Conservation (phyloP, 1,140 invertebrate species). For the Aphelenchoides fujianensis region DNA sequence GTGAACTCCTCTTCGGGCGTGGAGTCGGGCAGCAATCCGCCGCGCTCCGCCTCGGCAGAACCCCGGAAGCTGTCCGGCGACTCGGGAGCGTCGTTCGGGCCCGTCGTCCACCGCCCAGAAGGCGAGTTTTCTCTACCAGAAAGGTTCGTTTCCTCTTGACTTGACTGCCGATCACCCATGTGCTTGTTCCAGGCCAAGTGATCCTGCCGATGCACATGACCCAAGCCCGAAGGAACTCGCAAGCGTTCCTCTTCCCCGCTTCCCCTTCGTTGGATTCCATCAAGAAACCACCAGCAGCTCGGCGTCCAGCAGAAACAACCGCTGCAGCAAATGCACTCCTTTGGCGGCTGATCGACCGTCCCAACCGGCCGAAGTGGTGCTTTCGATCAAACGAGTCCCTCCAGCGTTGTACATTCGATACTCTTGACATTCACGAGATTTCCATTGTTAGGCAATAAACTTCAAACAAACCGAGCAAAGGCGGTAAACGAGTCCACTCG, state of each 20-base stretch:
- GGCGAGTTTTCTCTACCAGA: constrained; percentile 13
- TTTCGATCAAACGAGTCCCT: no score
- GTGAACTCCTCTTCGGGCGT: not conserved
- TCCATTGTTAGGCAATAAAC: no score
- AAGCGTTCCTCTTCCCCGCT: constrained; percentile 12
- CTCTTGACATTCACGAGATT: no score
- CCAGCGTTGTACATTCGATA: no score
- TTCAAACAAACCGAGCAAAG: no score
- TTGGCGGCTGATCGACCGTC: no score
- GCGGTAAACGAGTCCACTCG: no score
- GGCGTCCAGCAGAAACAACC: no score
- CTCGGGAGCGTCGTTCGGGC: not conserved
- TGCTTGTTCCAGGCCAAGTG: constrained; percentile 17
- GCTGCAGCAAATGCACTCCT: no score
- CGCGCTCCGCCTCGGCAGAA: not conserved
- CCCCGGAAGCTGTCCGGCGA: not conserved
- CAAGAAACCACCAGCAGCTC: not conserved
- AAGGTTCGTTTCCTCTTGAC: constrained; percentile 20
- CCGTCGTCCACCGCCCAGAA: not conserved
- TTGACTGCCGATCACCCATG: not conserved
- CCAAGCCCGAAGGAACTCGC: constrained; percentile 4
- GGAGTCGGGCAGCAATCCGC: not conserved
- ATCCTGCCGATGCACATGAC: constrained; percentile 1
- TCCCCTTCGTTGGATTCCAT: not conserved
- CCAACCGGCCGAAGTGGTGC: no score